Evolutionary conservation across 2,113 vertebrate genomes (phyloP).

Genomic region (Antennarius striatus): DNA sequence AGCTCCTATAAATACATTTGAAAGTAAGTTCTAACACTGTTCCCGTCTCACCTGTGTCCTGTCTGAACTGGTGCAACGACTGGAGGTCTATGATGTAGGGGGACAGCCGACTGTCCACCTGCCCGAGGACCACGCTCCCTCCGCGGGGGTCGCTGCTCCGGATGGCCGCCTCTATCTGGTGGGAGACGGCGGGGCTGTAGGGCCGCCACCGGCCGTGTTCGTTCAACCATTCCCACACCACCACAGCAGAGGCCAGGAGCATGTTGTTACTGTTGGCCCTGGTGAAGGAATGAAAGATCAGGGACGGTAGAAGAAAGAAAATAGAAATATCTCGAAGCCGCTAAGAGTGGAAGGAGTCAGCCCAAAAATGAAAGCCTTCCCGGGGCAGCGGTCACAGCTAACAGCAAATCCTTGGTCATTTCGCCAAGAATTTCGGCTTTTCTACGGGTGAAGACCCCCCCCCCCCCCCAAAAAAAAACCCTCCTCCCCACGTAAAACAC

Average conservation of each 20-base stretch:
- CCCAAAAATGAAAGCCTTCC: too few relatives aligned
- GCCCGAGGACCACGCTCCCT: slow-evolving; percentile 90
- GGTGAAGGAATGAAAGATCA: background rate
- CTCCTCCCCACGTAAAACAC: background rate
- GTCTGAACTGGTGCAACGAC: slow-evolving; percentile 91
- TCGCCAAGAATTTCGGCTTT: too few relatives aligned
- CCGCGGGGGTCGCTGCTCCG: slow-evolving; percentile 84
- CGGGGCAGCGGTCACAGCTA: too few relatives aligned
- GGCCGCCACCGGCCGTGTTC: slow-evolving; percentile 92
- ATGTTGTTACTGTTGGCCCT: slow-evolving; percentile 77
- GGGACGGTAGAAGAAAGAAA: too few relatives aligned
- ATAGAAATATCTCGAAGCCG: too few relatives aligned
- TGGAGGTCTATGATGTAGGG: slow-evolving; percentile 91
- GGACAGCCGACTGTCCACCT: slow-evolving; percentile 86
- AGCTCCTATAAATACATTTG: too few relatives aligned
- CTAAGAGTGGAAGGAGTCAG: background rate
- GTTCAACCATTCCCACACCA: slow-evolving; percentile 95
- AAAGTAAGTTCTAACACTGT: too few relatives aligned
- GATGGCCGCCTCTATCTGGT: slow-evolving; percentile 90
- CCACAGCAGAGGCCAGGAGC: slow-evolving; percentile 88
- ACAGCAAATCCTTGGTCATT: too few relatives aligned
- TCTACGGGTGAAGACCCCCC: too few relatives aligned
- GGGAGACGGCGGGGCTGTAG: slow-evolving; percentile 89
- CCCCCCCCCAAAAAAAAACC: too few relatives aligned
- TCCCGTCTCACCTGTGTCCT: slow-evolving; percentile 86